Percentiles rank a stretch among this genome's conserved stretches.
Evolutionary conservation across 1,140 invertebrate species (phyloP).

Genomic region (Andricus grossulariae): DNA sequence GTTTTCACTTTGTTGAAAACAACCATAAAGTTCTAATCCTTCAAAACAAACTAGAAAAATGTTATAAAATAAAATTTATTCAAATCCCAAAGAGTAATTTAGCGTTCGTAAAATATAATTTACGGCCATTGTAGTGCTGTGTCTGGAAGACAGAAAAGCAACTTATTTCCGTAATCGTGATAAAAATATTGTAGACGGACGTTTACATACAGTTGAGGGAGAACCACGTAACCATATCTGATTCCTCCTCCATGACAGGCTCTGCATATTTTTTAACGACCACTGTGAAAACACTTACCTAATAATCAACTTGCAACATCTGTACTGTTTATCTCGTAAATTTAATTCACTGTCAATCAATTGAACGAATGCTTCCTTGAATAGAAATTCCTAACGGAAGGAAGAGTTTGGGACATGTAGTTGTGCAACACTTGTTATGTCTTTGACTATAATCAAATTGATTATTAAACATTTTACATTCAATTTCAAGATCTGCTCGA

Average conservation of each 20-base stretch:
- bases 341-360: slow-evolving; percentile 30
- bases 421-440: too few species aligned
- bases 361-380: background rate
- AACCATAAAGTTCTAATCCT: background rate
- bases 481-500: too few species aligned
- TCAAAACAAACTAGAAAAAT: background rate
- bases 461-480: too few species aligned
- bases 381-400: background rate
- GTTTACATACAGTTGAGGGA: background rate
- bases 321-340: background rate
- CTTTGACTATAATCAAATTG: too few species aligned
- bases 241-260: background rate
- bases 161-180: background rate
- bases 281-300: background rate
- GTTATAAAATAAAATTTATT: background rate
- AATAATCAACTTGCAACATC: background rate
- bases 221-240: background rate
- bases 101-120: background rate
- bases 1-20: background rate
- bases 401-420: background rate
- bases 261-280: slow-evolving; percentile 8
- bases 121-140: background rate
- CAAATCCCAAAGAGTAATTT: background rate
- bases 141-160: background rate
- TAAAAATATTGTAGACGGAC: background rate